Evolutionary conservation across 1,140 invertebrate species (phyloP), one percentile per base, ranked within the genome.

Genomic region (Lordiphosa clarofinis): DNA sequence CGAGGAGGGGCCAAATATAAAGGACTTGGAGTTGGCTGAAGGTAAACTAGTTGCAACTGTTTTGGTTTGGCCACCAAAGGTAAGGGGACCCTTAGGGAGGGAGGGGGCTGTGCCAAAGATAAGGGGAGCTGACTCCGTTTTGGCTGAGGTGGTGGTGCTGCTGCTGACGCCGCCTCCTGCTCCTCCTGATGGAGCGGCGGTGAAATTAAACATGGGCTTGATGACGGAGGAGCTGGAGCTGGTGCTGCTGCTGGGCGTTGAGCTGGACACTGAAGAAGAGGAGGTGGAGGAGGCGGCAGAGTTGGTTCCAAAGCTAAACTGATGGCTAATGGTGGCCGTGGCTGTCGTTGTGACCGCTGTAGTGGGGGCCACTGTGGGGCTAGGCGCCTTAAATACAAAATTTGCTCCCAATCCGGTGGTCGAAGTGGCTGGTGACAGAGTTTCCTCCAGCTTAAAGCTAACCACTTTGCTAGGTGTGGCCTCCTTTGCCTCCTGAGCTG

Each of bases 1-100:
- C n/a, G n/a, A n/a, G n/a, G n/a, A n/a, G n/a, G n/a, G 70, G 39
- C 56, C 63, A 49, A 73, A 62, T 28, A 74, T 55, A 24, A 63
- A 55, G 10, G 24, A 9, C 7, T 42, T 55, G 13, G 28, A 13
- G n/a, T n/a, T n/a, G n/a, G 4, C 37, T 39, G 59, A 15, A 31
- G 39, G 15, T 4, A n/a, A 5, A 9, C 33, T 36, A n/a, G 24
- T n/a, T 8, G 42, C 4, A 6, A 48, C 36, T 7, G 33, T 8
- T 1, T 52, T 53, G 2, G 55, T 4, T n/a, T 12, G 39, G 35
- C 24, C 38, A 12, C 63, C 64, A 28, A 68, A 68, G 48, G 21
- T 47, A 4, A 67, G 67, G 15, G 31, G 11, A 15, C 31, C 15
- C 36, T 33, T 4, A 15, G 15, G 4, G 52, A 10, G 24, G 69